Percentiles rank a stretch among this genome's conserved stretches.
phyloP scores from a whole-genome alignment of 2,113 vertebrate species.

The Delphinapterus leucas region DNA sequence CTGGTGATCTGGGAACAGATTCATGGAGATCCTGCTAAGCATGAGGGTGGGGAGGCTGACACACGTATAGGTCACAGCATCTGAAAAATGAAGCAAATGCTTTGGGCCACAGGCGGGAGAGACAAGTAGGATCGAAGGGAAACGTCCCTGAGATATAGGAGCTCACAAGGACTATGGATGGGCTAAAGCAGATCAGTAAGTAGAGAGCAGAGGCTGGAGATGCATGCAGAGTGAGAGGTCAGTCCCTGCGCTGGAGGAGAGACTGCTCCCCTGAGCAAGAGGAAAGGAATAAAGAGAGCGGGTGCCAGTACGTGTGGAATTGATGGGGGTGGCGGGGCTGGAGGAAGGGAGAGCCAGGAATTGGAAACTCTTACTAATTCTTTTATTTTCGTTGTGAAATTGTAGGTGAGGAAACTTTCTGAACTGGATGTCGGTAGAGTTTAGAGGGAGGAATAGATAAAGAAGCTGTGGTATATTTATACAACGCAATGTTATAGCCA shows the following conservation, averaged over 20 bases:
- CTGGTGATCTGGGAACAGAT: background rate
- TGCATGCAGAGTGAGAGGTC: accelerated
- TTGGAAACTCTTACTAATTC: background rate
- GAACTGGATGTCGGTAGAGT: too few species aligned
- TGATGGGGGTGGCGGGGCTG: too few species aligned
- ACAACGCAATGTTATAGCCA: too few species aligned
- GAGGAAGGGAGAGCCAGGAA: background rate
- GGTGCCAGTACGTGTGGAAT: accelerated
- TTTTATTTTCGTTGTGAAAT: background rate
- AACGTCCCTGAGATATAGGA: background rate
- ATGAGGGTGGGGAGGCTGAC: background rate
- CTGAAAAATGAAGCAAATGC: background rate
- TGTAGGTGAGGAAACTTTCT: background rate
- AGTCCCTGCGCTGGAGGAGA: background rate
- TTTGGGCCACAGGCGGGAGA: too few species aligned
- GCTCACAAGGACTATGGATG: accelerated
- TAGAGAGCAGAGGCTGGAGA: background rate
- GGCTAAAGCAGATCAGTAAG: background rate
- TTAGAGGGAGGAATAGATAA: too few species aligned
- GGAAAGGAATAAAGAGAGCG: background rate
- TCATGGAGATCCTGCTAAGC: background rate
- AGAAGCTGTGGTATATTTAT: too few species aligned
- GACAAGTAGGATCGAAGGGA: background rate
- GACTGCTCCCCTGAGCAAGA: background rate
- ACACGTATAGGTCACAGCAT: too few species aligned